These are phyloP conservation scores for Epizoanthus illoricatus DNA, from an alignment of 92 coral and sea anemone species.

Conservation along the genomic window DNA sequence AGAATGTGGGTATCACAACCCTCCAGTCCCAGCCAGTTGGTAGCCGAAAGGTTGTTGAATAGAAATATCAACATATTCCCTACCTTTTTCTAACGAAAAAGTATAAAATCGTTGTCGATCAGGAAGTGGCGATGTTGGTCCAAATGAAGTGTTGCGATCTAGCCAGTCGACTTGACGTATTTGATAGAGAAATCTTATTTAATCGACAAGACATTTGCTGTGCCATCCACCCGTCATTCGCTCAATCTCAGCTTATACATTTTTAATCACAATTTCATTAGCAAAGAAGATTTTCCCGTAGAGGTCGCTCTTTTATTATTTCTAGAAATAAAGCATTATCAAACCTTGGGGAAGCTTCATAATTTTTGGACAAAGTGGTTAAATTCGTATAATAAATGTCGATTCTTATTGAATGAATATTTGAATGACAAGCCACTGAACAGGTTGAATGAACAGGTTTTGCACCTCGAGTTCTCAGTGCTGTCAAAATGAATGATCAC, in stretches of 20 bases:
- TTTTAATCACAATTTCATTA: constrained; percentile 7
- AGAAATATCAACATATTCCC: not conserved
- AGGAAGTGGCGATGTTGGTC: constrained; percentile 25
- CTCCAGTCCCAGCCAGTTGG: not conserved
- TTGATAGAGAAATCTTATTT: constrained; percentile 84
- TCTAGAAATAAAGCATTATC: not conserved
- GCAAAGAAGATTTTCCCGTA: not conserved
- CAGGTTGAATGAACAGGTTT: constrained; percentile 23
- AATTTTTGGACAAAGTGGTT: too few species aligned
- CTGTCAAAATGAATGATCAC: not conserved
- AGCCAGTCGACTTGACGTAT: constrained; percentile 53
- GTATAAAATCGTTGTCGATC: not conserved
- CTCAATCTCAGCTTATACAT: constrained; percentile 21
- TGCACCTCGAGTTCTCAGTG: not conserved
- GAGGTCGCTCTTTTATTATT: not conserved
- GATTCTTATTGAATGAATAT: not conserved
- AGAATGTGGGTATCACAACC: not conserved
- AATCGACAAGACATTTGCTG: constrained; percentile 74
- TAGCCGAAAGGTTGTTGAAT: not conserved
- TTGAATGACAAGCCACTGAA: not conserved
- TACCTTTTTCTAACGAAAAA: constrained; percentile 33
- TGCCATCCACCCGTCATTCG: constrained; percentile 35
- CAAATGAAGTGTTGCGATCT: constrained; percentile 9
- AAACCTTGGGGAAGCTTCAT: not conserved
- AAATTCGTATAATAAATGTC: not conserved